Base-by-base conservation (phyloP, 2,888 invertebrate species). In the Drosophila mulleri region DNA sequence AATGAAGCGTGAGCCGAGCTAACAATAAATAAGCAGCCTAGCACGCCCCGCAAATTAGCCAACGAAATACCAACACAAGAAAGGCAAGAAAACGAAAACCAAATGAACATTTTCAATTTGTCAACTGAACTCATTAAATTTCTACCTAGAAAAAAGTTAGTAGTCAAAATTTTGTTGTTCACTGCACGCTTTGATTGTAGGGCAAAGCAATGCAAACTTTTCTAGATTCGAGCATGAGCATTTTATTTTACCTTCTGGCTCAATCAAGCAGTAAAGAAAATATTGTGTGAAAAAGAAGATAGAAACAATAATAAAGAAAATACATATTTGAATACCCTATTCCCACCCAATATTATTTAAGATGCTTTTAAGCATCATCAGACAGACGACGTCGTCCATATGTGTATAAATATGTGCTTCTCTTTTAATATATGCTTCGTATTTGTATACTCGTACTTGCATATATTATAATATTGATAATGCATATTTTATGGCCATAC, bases 41-140 rank as follows among this genome's bases (percentile, higher is more conserved):
- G 53, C 60, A 74, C 75, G 57, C 70, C 69, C 41, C 60, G 16
- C 44, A 54, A 67, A 65, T 70, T 67, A 54, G 23, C 14, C 16
- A 20, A 23, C 11, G 18, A 37, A 53, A 53, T 9, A 29, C 0
- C 12, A 29, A 1, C 14, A 18, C 29, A 57, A 11, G 16, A 50
- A 32, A 59, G 42, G 26, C 26, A 26, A 26, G 5, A 26, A 54
- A 48, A 5, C 32, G 32, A 35, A 35, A 18, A 14, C 32, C 16
- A 59, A 60, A 50, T 45, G 54, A 54, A 54, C 54, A 44, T 65
- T 61, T 61, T 53, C 69, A 60, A 66, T 58, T 52, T 59, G 48
- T 61, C 78, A 72, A 12, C 11, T 12, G 12, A 54, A 50, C 41
- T 78, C 63, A 72, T 82, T 84, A 75, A 72, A 72, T 69, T 60